Percentiles rank a stretch among this genome's conserved stretches.
phyloP scores from a whole-genome alignment of 2,888 invertebrate species.

The Cordylochernes scorpioides region DNA sequence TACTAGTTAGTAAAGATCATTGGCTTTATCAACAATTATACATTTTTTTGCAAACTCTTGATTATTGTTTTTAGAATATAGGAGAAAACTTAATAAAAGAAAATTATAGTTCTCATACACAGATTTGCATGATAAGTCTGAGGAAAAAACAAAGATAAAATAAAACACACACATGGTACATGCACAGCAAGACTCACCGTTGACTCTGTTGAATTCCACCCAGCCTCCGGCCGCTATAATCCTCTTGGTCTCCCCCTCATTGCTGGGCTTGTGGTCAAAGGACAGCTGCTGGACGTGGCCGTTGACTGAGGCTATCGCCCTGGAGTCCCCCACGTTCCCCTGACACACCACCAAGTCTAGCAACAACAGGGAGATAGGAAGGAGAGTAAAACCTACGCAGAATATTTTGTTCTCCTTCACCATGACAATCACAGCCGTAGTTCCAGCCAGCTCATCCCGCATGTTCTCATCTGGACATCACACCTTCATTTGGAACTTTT shows the following conservation, averaged over 20 bases:
- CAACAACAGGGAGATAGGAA: not conserved
- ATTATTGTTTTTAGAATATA: not conserved
- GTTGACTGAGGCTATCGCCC: conserved; percentile 64
- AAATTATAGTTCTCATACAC: not conserved
- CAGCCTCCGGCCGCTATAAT: conserved; percentile 83
- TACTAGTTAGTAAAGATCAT: no score
- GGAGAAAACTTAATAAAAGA: not conserved
- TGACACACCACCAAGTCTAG: conserved; percentile 10
- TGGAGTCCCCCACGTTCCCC: conserved; percentile 90
- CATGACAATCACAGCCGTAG: conserved; percentile 22
- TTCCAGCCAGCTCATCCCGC: conserved; percentile 54
- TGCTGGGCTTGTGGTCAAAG: conserved; percentile 82
- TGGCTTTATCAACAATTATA: no score
- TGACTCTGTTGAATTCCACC: conserved; percentile 91
- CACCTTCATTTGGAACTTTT: not conserved
- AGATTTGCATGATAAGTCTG: not conserved
- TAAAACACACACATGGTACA: not conserved
- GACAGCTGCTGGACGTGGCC: conserved; percentile 50
- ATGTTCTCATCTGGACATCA: conserved; percentile 39
- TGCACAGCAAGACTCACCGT: conserved; percentile 32
- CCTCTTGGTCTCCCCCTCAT: conserved; percentile 55
- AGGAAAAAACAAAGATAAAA: not conserved
- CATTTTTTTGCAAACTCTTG: not conserved
- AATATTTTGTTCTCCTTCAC: conserved; percentile 58
- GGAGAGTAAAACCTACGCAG: conserved; percentile 34